Conservation (phyloP, 1,140 invertebrate species). For the Thaumetopoea pityocampa region DNA sequence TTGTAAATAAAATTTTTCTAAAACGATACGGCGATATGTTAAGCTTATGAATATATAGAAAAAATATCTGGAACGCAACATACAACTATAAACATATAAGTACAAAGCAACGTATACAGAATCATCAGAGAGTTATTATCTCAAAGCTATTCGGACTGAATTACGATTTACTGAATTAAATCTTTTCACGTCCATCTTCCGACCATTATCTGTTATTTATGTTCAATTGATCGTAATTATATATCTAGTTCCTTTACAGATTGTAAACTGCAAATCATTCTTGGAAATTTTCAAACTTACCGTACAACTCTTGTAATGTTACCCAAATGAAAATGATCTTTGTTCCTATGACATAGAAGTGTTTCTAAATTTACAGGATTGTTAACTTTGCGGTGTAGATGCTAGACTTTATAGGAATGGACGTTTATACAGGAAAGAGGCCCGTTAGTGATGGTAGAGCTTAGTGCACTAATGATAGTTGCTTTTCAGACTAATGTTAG, state of each 20-base stretch:
- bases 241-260: conserved; percentile 23
- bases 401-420: conserved; percentile 15
- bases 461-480: conserved; percentile 16
- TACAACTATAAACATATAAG: too few relatives aligned
- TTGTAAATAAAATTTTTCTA: too few relatives aligned
- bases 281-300: conserved; percentile 4
- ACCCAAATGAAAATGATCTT: not conserved
- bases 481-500: conserved; percentile 9
- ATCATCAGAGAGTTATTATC: not conserved
- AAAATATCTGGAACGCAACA: too few relatives aligned
- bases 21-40: too few relatives aligned
- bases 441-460: conserved; percentile 13
- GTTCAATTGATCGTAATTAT: conserved; percentile 22
- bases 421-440: conserved; percentile 8
- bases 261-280: conserved; percentile 25
- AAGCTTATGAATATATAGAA: too few relatives aligned
- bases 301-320: not conserved
- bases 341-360: not conserved
- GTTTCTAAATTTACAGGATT: not conserved
- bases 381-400: not conserved
- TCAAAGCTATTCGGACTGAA: conserved; percentile 5
- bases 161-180: conserved; percentile 15
- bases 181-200: conserved; percentile 6
- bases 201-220: conserved; percentile 14
- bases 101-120: not conserved